Percentiles rank a stretch among this genome's conserved stretches.
These are phyloP conservation scores for Nemapogon koenigi DNA, from an alignment of 2,888 invertebrate genomes.

Conservation along the genomic window DNA sequence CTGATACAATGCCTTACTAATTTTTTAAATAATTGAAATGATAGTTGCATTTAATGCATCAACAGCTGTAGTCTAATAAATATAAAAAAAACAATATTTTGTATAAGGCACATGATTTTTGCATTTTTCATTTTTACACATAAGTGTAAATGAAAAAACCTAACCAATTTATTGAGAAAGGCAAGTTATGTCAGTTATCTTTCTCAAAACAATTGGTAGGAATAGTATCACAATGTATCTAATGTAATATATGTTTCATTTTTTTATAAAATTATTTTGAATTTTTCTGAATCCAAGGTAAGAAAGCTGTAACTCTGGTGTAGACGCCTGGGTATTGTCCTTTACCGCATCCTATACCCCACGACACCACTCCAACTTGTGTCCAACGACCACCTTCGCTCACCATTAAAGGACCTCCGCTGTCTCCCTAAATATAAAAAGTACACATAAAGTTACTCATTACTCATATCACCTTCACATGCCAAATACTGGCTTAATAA, in stretches of 20 bases:
- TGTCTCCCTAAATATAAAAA: slow-evolving; percentile 74
- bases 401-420: slow-evolving; percentile 87
- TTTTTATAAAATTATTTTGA: slow-evolving; percentile 55
- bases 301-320: slow-evolving; percentile 81
- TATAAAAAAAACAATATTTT: neutral
- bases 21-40: neutral
- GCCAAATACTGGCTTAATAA: no score
- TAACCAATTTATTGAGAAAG: slow-evolving; percentile 53
- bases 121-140: no score
- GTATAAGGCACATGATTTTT: no score
- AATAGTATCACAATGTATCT: no score
- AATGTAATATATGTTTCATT: neutral
- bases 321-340: slow-evolving; percentile 92
- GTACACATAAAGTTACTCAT: neutral
- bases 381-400: slow-evolving; percentile 78
- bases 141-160: no score
- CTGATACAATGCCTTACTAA: neutral
- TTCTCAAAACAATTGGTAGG: slow-evolving; percentile 54
- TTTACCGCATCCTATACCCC: slow-evolving; percentile 92
- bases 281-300: slow-evolving; percentile 88
- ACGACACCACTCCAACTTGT: slow-evolving; percentile 88
- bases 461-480: neutral
- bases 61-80: neutral
- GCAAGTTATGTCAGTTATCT: slow-evolving; percentile 43
- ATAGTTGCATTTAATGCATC: neutral